These are phyloP conservation scores for Frankliniella intonsa DNA, from an alignment of 2,888 invertebrate species.

Conservation along the genomic window DNA sequence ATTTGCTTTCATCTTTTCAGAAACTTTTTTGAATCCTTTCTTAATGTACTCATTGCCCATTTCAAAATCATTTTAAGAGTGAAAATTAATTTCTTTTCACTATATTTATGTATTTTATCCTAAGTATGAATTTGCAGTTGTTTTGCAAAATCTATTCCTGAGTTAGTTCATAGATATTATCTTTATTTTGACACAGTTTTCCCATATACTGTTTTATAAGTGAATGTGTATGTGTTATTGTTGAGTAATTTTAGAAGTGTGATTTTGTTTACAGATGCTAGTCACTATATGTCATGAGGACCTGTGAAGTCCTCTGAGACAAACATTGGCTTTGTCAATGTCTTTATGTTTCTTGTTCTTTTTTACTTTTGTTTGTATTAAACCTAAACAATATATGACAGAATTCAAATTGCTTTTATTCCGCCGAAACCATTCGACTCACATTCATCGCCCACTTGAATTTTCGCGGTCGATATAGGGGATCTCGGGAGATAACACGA, in stretches of 20 bases:
- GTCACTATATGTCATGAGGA: conserved; percentile 15
- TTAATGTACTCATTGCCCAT: background rate
- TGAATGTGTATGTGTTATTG: background rate
- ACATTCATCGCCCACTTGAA: too few relatives aligned
- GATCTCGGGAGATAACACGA: too few relatives aligned
- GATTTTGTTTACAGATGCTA: conserved; percentile 25
- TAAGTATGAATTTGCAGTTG: background rate
- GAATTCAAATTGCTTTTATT: background rate
- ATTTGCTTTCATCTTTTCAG: background rate
- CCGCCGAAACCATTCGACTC: background rate
- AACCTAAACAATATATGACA: background rate
- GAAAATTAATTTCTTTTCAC: background rate
- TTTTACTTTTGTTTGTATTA: conserved; percentile 27
- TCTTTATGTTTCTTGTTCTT: conserved; percentile 23
- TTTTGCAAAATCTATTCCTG: conserved; percentile 14
- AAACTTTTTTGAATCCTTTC: background rate
- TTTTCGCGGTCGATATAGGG: too few relatives aligned
- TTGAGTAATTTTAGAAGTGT: conserved; percentile 23
- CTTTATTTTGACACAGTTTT: conserved; percentile 8
- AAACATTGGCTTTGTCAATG: conserved; percentile 20
- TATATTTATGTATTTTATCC: background rate
- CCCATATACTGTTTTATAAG: conserved; percentile 6
- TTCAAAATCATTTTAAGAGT: background rate
- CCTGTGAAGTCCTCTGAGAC: background rate
- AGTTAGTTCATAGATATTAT: background rate